Evolutionary conservation across 1,140 invertebrate genomes (phyloP), one percentile per base, ranked within the genome.

Genomic region (Euura lappo): DNA sequence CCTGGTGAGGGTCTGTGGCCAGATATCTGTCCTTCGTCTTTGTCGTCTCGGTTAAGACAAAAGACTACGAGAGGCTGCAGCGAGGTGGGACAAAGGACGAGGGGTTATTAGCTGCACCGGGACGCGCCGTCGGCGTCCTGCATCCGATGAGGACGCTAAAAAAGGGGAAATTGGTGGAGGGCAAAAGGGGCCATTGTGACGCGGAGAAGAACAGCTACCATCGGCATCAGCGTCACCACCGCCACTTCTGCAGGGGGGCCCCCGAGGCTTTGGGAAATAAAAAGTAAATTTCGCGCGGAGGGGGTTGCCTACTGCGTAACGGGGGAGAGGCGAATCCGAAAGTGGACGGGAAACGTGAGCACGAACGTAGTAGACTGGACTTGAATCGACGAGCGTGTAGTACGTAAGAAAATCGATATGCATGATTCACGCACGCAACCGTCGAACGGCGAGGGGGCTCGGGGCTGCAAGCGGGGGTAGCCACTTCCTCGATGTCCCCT

Each of bases 341-440:
- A 60, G 45, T 13, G 45, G 69, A 70, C 28, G 69, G 69, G 69
- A 45, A 28, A 70, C 44, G 28, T 11, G 47, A 60, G 60, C 69
- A 72, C 72, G 68, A 42, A 11, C 28, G 66, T 10, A 28, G 72
- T 64, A 69, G 44, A 78, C 51, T 60, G 51, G 51, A 60, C 51
- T 60, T 3, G 51, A 60, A 60, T 6, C 8, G 13, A 60, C 51
- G 51, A 11, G 6, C 51, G 51, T 28, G 28, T 28, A 28, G 28
- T 28, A 28, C 78, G 74, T 80, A 84, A 83, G 81, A 87, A 88
- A 88, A 88, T 88, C 86, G 86, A 88, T 88, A 88, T 86, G 86
- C 83, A 86, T 88, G 86, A 88, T 87, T 88, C 86, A 87, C 83
- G 82, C 84, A 79, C 75, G 80, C 79, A 78, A 82, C 78, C 74